These are phyloP conservation scores for Poeciliopsis retropinna DNA, from an alignment of 2,113 vertebrate species.

Conservation along the genomic window DNA sequence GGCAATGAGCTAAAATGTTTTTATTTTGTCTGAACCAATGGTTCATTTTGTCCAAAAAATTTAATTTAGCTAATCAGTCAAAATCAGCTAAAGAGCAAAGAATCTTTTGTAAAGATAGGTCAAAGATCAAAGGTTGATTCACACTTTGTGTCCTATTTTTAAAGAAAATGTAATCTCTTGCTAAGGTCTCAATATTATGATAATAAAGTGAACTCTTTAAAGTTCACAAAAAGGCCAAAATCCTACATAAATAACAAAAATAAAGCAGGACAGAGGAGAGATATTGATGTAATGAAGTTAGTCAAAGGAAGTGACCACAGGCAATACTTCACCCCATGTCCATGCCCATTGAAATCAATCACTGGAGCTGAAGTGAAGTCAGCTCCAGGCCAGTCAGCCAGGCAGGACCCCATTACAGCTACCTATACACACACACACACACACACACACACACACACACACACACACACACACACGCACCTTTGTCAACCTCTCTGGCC, in stretches of 20 bases:
- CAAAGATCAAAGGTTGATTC: neutral
- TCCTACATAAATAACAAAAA: conserved; percentile 41
- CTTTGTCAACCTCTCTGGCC: conserved; percentile 68
- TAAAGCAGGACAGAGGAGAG: conserved; percentile 17
- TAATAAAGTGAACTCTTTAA: conserved; percentile 54
- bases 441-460: conserved; percentile 48
- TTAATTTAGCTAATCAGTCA: neutral
- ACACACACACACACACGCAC: conserved; percentile 51
- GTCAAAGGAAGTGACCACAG: conserved; percentile 73
- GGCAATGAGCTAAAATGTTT: neutral
- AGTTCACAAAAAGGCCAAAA: conserved; percentile 56
- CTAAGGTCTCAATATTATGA: conserved; percentile 23
- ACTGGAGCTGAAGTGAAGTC: conserved; percentile 75
- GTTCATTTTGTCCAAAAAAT: neutral
- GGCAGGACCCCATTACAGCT: conserved; percentile 50
- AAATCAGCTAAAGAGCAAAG: neutral
- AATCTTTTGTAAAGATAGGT: neutral
- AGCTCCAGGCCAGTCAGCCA: conserved; percentile 71
- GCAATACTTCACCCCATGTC: conserved; percentile 65
- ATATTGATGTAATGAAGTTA: conserved; percentile 75
- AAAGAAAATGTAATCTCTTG: neutral
- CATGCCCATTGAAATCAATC: conserved; percentile 77
- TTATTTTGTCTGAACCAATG: neutral
- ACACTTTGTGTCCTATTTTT: neutral
- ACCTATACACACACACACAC: conserved; percentile 50